Percentiles rank a stretch among this genome's conserved stretches.
Evolutionary conservation across 2,797 vertebrate genomes (phyloP).

Genomic region (Myotis findleyi): DNA sequence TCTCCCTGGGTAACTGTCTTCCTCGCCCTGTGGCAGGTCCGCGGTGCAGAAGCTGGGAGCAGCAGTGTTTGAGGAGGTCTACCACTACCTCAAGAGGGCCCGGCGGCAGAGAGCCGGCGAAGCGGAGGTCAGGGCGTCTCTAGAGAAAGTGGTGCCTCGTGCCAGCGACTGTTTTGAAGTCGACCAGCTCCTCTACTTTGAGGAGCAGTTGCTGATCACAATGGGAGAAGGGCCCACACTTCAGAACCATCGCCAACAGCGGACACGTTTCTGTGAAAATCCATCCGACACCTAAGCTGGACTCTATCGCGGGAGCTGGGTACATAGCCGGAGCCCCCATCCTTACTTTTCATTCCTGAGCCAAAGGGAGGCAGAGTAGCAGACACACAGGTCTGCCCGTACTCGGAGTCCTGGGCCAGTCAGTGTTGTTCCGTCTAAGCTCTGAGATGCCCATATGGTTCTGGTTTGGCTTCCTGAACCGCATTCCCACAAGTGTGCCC

Average conservation of each 20-base stretch:
- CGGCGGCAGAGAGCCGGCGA: conserved; percentile 83
- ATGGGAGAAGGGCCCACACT: background rate
- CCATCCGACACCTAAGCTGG: background rate
- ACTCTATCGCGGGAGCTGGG: background rate
- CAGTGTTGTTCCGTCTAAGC: background rate
- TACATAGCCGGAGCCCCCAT: background rate
- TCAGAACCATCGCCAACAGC: background rate
- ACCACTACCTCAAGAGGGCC: conserved; percentile 87
- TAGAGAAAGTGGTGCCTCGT: conserved; percentile 86
- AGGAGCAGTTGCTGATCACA: conserved; percentile 87
- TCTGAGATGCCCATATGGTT: background rate
- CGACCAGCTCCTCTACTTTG: conserved; percentile 92
- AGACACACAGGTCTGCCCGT: background rate
- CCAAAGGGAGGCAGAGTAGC: background rate
- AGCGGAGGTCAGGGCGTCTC: conserved; percentile 78
- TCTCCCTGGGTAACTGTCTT: background rate
- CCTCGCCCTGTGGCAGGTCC: conserved; percentile 81
- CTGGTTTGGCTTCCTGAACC: background rate
- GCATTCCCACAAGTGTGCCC: accelerated
- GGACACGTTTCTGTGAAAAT: background rate
- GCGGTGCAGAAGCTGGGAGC: conserved; percentile 87
- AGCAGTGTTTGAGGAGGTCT: conserved; percentile 88
- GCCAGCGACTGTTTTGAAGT: conserved; percentile 89
- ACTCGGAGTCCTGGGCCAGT: background rate
- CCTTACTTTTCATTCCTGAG: background rate